Evolutionary conservation across 2,113 vertebrate species (phyloP).

Genomic region (Donacobius atricapilla): DNA sequence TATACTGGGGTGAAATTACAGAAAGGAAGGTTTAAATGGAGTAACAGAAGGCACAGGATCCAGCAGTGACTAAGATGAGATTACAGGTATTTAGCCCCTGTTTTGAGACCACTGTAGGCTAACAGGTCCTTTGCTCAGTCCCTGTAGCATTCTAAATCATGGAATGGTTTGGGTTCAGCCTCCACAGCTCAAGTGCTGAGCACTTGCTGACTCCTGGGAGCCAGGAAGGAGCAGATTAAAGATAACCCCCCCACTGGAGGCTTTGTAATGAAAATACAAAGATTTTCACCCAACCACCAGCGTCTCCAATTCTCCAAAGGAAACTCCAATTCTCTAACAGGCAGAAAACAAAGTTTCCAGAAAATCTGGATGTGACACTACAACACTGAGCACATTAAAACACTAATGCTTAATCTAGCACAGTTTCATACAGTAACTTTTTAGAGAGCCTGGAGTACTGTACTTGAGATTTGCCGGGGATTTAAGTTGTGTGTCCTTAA

Average conservation of each 20-base stretch:
- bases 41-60: not conserved
- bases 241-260: fast-evolving
- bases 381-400: not conserved
- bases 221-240: not conserved
- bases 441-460: too few relatives aligned
- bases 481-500: not conserved
- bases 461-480: too few relatives aligned
- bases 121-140: not conserved
- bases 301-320: not conserved
- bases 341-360: not conserved
- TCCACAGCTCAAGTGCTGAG: not conserved
- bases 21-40: not conserved
- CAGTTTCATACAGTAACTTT: not conserved
- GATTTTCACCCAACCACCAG: not conserved
- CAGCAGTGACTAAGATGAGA: not conserved
- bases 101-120: not conserved
- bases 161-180: not conserved
- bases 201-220: not conserved
- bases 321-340: not conserved
- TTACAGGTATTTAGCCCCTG: not conserved
- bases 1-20: not conserved
- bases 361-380: not conserved
- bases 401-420: not conserved
- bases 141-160: not conserved
- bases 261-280: not conserved